Percentiles rank a stretch among this genome's conserved stretches.
phyloP scores from a whole-genome alignment of 2,888 invertebrate species.

The Gortyna flavago region DNA sequence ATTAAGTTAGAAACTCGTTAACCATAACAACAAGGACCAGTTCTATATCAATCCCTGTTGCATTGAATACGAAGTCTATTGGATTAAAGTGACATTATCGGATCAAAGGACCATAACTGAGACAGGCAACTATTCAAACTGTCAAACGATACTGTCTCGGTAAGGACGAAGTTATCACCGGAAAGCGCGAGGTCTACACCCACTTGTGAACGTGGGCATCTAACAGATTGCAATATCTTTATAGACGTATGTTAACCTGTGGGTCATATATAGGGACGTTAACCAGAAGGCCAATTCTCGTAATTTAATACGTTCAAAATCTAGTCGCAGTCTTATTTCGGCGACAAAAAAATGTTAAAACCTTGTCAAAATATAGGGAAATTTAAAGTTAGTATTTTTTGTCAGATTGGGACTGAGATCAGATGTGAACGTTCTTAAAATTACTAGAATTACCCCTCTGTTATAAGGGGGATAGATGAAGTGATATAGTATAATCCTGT shows the following conservation, averaged over 20 bases:
- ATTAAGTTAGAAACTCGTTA: background rate
- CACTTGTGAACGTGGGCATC: conserved; percentile 38
- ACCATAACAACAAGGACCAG: background rate
- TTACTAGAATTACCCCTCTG: too few species aligned
- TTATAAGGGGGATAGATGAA: background rate
- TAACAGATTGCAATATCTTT: conserved; percentile 46
- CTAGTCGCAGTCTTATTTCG: too few species aligned
- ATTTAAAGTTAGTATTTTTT: too few species aligned
- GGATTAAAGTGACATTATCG: conserved; percentile 37
- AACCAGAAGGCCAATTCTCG: too few species aligned
- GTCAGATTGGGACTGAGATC: too few species aligned
- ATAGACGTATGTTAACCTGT: conserved; percentile 30
- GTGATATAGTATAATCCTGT: background rate
- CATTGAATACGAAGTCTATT: conserved; percentile 35
- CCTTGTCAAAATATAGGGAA: too few species aligned
- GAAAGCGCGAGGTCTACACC: conserved; percentile 41
- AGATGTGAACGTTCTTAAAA: too few species aligned
- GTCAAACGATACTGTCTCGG: conserved; percentile 50
- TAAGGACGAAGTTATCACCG: conserved; percentile 47
- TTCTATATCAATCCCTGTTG: conserved; percentile 7
- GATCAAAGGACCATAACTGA: conserved; percentile 23
- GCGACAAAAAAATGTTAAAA: too few species aligned
- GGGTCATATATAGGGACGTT: conserved; percentile 11
- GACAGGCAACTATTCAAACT: conserved; percentile 42
- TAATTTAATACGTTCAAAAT: too few species aligned